A percentile compares a stretch with the other conserved stretches of the same genome.
Evolutionary conservation across 2,797 vertebrate genomes (phyloP).

Genomic region (Nannoperca australis): DNA sequence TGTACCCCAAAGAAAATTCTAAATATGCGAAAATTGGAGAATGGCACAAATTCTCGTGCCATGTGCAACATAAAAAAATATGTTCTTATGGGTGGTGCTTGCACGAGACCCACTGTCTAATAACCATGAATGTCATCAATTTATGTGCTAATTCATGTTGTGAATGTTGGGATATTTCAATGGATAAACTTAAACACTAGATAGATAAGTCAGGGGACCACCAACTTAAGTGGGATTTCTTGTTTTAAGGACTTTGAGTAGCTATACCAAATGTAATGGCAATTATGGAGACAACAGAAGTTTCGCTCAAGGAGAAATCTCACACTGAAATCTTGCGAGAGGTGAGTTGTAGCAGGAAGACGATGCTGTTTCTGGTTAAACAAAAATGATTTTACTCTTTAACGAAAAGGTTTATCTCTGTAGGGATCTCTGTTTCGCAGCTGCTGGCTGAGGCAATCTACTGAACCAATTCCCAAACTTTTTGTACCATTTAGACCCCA

Average conservation of each 20-base stretch:
- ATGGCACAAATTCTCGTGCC: background rate
- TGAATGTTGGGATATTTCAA: background rate
- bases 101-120: background rate
- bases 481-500: too few species aligned
- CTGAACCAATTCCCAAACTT: too few species aligned
- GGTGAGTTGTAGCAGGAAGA: too few species aligned
- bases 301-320: too few species aligned
- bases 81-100: background rate
- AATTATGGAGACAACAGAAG: background rate
- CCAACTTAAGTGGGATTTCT: too few species aligned
- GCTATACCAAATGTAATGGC: background rate
- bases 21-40: background rate
- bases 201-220: background rate
- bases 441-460: too few species aligned
- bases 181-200: too few species aligned
- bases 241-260: background rate
- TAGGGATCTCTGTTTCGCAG: too few species aligned
- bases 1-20: background rate
- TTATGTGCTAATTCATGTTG: background rate
- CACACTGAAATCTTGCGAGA: too few species aligned
- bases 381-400: too few species aligned
- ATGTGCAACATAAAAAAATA: background rate
- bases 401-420: too few species aligned
- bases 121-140: background rate
- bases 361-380: too few species aligned